Conservation (phyloP, 2,888 invertebrate genomes). For the Atherix ibis region DNA sequence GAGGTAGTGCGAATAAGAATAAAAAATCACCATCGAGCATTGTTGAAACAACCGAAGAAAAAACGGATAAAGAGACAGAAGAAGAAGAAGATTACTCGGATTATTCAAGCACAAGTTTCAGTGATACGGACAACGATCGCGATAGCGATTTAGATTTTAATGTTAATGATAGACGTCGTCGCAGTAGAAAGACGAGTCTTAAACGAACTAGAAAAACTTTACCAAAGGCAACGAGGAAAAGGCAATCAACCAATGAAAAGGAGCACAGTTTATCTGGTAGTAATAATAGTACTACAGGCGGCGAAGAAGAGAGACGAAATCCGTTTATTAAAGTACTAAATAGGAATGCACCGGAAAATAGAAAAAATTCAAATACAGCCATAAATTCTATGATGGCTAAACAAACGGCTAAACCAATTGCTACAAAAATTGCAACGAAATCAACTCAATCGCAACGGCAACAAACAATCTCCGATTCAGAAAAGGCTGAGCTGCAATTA, state of each 20-base stretch:
- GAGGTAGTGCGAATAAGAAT: not conserved
- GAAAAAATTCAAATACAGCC: too few species aligned
- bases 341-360: too few species aligned
- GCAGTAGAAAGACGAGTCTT: conserved; percentile 16
- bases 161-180: conserved; percentile 35
- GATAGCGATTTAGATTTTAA: conserved; percentile 48
- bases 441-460: conserved; percentile 1
- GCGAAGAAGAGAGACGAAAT: conserved; percentile 7
- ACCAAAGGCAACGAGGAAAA: conserved; percentile 10
- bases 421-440: conserved; percentile 1
- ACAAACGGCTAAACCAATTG: conserved; percentile 1
- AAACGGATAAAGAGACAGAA: conserved; percentile 7
- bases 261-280: too few species aligned
- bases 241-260: conserved; percentile 10
- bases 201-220: conserved; percentile 7
- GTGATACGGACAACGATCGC: conserved; percentile 36
- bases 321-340: not conserved
- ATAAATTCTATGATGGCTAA: conserved; percentile 3
- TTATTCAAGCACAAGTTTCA: conserved; percentile 35
- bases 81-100: conserved; percentile 37
- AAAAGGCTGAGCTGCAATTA: conserved; percentile 3
- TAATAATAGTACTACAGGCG: conserved; percentile 4
- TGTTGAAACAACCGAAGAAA: conserved; percentile 10
- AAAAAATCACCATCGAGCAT: conserved; percentile 10
- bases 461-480: not conserved